Evolutionary conservation across 1,140 invertebrate genomes (phyloP), one percentile per base, ranked within the genome.

Genomic region (Galendromus occidentalis): DNA sequence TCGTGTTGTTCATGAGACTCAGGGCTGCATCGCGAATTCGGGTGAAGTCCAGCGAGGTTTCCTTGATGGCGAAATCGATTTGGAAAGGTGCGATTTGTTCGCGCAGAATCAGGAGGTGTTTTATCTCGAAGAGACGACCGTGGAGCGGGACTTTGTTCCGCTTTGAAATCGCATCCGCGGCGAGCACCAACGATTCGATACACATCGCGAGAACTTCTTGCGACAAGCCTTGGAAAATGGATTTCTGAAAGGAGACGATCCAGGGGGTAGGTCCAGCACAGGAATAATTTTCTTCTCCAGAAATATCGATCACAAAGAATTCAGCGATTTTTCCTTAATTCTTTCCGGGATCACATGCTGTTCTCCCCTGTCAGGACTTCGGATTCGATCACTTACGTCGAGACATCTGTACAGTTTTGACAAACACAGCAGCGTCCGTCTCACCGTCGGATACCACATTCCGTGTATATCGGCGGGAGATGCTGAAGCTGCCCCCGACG

Each of bases 11-110:
- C 0, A 96, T 74, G 0, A 97, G 74, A 12, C 86, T 85, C 71
- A 87, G 85, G 0, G 92, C 92, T 55, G 78, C 80, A 73, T 75
- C 78, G 76, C 69, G 33, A 17, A 90, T 81, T 44, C 65, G 76
- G 66, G 85, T 91, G 73, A 96, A 96, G 76, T 96, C 92, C 66
- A 97, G 74, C 51, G 83, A 84, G 0, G 88, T 90, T 77, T 97
- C 91, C 74, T 89, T 88, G 0, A 93, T 82, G 0, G 89, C 86
- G 72, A 95, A 93, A 72, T 96, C 91, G 0, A 95, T 89, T 76
- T 97, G 92, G 74, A 98, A 99, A 0, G 95, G 94, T 0, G 92
- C 90, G 42, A 98, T 97, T 77, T 98, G 95, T 74, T 99, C 95
- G 22, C 95, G 76, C 0, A 98, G 76, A 64, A 98, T 98, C 2